Conservation (phyloP, 2,113 vertebrate genomes). For the Pachycephala philippinensis region DNA sequence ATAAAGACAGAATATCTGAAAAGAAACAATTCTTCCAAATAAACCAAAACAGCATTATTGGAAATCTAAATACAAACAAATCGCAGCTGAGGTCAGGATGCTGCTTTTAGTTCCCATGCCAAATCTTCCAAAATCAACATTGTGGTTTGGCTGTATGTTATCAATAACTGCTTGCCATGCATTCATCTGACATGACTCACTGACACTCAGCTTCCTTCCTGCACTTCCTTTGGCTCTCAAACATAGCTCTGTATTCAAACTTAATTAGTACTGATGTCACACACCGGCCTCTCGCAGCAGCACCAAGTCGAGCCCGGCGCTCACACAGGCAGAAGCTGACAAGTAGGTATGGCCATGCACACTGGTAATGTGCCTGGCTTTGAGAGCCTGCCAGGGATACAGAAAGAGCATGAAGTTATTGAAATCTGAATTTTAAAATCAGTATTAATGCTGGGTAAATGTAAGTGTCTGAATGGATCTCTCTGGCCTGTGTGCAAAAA, state of each 20-base stretch:
- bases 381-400: background rate
- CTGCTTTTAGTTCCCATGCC: slow-evolving; percentile 66
- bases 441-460: background rate
- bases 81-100: slow-evolving; percentile 29
- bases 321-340: background rate
- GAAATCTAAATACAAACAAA: slow-evolving; percentile 62
- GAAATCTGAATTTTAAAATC: background rate
- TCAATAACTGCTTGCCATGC: slow-evolving; percentile 54
- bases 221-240: slow-evolving; percentile 59
- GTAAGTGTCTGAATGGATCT: background rate
- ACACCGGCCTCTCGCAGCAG: background rate
- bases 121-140: slow-evolving; percentile 76
- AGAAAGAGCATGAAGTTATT: background rate
- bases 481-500: background rate
- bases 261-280: slow-evolving; percentile 50
- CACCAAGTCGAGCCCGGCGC: background rate
- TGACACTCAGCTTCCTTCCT: slow-evolving; percentile 70
- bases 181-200: slow-evolving; percentile 72
- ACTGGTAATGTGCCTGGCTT: background rate
- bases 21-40: background rate
- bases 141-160: slow-evolving; percentile 64
- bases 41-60: slow-evolving; percentile 28
- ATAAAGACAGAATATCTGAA: slow-evolving; percentile 33
- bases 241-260: slow-evolving; percentile 13
- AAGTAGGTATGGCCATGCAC: background rate